Evolutionary conservation across 2,113 vertebrate species (phyloP), one percentile per base, ranked within the genome.

Genomic region (Chlorodrepanis virens): DNA sequence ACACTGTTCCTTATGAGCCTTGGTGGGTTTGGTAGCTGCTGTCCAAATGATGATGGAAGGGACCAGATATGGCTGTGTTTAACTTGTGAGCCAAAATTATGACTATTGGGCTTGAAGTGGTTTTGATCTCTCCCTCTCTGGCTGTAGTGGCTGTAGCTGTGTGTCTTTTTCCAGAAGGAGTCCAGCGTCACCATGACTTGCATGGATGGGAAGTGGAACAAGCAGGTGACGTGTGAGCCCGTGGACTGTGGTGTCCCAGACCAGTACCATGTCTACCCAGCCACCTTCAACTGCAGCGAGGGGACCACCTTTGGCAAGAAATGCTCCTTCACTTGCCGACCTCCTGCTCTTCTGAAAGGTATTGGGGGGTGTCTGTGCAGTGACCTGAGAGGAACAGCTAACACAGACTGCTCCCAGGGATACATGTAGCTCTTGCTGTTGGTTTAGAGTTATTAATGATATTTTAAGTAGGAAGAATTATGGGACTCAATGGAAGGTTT

Each of bases 201-300:
- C 76, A 93, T 97, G 0, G 99, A 99, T 67, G 99, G 99, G 80
- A 99, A 99, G 88, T 99, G 99, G 99, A 99, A 98, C 96, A 99
- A 99, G 83, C 99, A 99, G 96, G 99, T 99, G 47, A 98, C 98
- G 0, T 99, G 99, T 5, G 99, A 99, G 92, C 99, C 99, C 0
- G 98, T 99, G 83, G 99, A 99, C 97, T 99, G 99, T 0, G 99
- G 99, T n/a, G 52, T 99, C 45, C 99, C 99, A 2, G 99, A 99
- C 90, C 99, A 99, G 79, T 99, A 99, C 88, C 99, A 99, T 0
- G 98, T 99, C 53, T 98, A 99, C 25, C 99, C 99, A 1, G 99
- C 99, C 75, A 96, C 98, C 44, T 99, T 99, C 97, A 97, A 97
- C 89, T 99, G 99, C 96, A 98, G 98, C 0, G 98, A 99, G 69